phyloP scores from a whole-genome alignment of 1,140 invertebrate genomes.

The Laupala kohalensis region DNA sequence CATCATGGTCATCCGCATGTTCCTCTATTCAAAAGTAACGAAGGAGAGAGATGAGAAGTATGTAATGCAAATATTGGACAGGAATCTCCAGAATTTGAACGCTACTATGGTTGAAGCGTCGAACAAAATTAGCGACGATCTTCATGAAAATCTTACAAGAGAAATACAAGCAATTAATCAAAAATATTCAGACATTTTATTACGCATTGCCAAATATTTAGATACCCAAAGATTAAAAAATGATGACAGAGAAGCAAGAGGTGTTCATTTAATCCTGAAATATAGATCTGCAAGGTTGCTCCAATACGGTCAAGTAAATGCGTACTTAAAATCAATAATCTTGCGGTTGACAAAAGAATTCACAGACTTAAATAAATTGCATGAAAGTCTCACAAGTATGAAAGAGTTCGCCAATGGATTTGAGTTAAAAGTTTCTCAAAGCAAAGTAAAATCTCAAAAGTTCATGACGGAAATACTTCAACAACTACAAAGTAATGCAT shows the following conservation, averaged over 20 bases:
- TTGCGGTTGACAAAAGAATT: neutral
- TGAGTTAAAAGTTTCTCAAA: neutral
- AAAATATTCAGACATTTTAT: neutral
- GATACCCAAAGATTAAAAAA: neutral
- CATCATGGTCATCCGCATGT: neutral
- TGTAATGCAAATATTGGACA: neutral
- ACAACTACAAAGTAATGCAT: neutral
- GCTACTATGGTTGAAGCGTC: neutral
- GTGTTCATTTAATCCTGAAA: neutral
- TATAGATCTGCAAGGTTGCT: neutral
- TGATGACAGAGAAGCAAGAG: neutral
- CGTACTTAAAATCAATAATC: neutral
- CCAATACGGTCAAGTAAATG: neutral
- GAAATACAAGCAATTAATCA: neutral
- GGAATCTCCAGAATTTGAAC: neutral
- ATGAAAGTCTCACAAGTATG: neutral
- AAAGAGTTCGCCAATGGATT: neutral
- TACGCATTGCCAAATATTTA: neutral
- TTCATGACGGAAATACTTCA: neutral
- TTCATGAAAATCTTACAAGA: neutral
- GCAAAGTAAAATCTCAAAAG: neutral
- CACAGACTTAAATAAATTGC: neutral
- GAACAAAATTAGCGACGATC: neutral
- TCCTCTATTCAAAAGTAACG: neutral
- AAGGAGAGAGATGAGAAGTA: neutral